Evolutionary conservation across 2,113 vertebrate species (phyloP).

Genomic region (Pipra filicauda): DNA sequence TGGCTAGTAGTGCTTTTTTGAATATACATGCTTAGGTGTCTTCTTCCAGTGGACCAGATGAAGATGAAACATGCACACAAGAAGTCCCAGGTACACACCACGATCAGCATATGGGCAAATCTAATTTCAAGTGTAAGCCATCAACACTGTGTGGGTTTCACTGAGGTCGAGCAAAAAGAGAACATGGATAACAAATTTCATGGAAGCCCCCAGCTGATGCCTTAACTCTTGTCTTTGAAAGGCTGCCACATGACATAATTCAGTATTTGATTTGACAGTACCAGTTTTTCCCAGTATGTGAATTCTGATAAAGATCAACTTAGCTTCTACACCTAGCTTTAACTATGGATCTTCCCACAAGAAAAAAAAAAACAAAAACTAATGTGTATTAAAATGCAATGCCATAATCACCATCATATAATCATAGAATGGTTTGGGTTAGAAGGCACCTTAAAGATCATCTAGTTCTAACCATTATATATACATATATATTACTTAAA

Average conservation of each 20-base stretch:
- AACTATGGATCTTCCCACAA: background rate
- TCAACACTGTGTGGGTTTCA: fast-evolving
- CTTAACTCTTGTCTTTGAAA: background rate
- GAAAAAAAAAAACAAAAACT: background rate
- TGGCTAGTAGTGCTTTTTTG: background rate
- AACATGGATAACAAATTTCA: background rate
- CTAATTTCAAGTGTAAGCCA: background rate
- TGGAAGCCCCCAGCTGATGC: background rate
- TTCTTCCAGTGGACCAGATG: background rate
- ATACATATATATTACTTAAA: background rate
- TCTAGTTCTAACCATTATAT: background rate
- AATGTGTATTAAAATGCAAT: background rate
- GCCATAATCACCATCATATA: background rate
- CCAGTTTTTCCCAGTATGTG: background rate
- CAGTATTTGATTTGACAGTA: background rate
- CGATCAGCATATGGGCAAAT: background rate
- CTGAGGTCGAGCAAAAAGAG: background rate
- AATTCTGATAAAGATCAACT: background rate
- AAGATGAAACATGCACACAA: background rate
- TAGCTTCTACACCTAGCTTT: background rate
- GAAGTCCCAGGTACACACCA: background rate
- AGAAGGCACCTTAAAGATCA: background rate
- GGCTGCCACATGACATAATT: background rate
- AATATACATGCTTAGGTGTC: background rate
- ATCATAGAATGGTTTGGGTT: background rate